A percentile compares a stretch with the other conserved stretches of the same genome.
These are phyloP conservation scores for Lonchura striata DNA, from an alignment of 2,113 vertebrate species.

Conservation along the genomic window DNA sequence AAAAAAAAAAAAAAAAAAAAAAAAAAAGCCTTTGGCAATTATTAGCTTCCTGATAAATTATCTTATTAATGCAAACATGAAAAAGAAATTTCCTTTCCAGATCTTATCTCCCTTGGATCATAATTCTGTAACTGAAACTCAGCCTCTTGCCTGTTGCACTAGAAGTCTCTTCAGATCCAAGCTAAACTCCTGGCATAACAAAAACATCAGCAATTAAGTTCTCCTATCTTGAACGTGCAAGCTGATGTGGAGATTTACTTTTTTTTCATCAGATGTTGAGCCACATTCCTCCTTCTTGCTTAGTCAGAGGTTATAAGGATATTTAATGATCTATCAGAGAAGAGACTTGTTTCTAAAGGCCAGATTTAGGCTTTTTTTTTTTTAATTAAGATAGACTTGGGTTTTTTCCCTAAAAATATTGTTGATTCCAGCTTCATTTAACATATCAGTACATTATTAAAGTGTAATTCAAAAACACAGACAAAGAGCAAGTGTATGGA, in stretches of 20 bases:
- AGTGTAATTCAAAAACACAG: neutral
- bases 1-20: neutral
- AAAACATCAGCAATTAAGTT: neutral
- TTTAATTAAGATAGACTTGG: neutral
- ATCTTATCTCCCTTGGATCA: constrained; percentile 25
- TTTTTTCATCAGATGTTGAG: neutral
- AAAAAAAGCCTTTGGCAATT: neutral
- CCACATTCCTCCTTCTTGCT: neutral
- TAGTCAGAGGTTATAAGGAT: neutral
- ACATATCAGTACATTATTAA: neutral
- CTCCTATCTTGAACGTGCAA: neutral
- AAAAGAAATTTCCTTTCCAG: constrained; percentile 18
- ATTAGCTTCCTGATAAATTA: constrained; percentile 41
- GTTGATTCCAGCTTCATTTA: neutral
- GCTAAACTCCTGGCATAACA: neutral
- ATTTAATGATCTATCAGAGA: neutral
- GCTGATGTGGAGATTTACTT: neutral
- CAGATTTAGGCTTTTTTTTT: neutral
- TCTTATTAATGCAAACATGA: constrained; percentile 47
- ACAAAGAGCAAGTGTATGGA: neutral
- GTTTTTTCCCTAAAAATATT: neutral
- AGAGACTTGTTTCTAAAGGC: neutral
- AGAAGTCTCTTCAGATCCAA: neutral
- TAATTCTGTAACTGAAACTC: neutral
- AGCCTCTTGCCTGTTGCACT: neutral